A percentile compares a stretch with the other conserved stretches of the same genome.
Evolutionary conservation across 2,888 invertebrate species (phyloP).

Genomic region (Neria commutata): DNA sequence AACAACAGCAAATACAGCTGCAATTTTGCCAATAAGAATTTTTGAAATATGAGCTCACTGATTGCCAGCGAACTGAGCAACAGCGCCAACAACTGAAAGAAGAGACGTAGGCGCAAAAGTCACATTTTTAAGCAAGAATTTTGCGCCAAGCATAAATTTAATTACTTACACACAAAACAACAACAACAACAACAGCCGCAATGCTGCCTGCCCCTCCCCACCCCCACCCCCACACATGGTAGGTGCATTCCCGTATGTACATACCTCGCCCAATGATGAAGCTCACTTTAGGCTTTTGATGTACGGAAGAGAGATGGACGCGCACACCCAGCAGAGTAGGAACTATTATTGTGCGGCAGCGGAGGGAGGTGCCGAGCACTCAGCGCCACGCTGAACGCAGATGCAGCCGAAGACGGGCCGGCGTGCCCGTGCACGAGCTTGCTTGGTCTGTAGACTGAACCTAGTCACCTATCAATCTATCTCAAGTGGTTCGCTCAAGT

Average conservation of each 20-base stretch:
- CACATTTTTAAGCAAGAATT: constrained; percentile 1
- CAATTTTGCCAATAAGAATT: neutral
- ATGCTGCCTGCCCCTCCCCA: neutral
- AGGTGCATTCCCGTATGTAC: no score
- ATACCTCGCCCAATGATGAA: no score
- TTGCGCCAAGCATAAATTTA: constrained; percentile 2
- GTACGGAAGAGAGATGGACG: no score
- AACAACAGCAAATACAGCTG: neutral
- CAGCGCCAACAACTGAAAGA: constrained; percentile 53
- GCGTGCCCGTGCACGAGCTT: no score
- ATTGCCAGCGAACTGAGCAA: neutral
- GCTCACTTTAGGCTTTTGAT: no score
- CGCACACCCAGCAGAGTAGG: no score
- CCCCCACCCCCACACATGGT: no score
- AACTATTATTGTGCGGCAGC: no score
- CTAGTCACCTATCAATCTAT: constrained; percentile 57
- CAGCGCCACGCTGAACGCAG: no score
- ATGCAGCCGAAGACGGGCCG: no score
- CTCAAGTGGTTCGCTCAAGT: constrained; percentile 43
- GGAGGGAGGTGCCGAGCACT: no score
- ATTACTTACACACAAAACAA: neutral
- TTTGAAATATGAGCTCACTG: neutral
- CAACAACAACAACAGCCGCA: neutral
- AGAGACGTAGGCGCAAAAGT: constrained; percentile 18
- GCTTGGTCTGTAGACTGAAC: constrained; percentile 39